These are phyloP conservation scores for Onychostoma macrolepis DNA, from an alignment of 2,113 vertebrate genomes.

Conservation along the genomic window DNA sequence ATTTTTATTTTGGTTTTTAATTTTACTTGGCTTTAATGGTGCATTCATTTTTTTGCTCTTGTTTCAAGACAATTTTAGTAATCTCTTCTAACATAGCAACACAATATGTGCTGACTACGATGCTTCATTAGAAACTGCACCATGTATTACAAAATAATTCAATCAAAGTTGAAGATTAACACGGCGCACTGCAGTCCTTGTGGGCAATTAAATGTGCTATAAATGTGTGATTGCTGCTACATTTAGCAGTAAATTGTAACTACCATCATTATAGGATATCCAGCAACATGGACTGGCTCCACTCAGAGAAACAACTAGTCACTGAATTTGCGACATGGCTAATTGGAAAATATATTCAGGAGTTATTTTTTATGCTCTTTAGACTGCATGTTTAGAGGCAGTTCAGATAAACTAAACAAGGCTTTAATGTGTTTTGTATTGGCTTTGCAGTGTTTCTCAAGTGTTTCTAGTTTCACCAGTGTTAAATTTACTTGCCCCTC, in stretches of 20 bases:
- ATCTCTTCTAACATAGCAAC: not conserved
- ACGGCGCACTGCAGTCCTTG: not conserved
- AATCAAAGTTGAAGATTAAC: not conserved
- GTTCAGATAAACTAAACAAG: not conserved
- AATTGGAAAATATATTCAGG: not conserved
- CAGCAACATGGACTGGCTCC: not conserved
- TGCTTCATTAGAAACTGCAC: not conserved
- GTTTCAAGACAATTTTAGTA: not conserved
- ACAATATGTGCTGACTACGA: not conserved
- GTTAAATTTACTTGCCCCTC: not conserved
- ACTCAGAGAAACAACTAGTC: not conserved
- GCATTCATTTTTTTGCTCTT: not conserved
- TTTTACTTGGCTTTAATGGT: not conserved
- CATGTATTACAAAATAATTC: not conserved
- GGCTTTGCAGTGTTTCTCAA: not conserved
- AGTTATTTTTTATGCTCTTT: not conserved
- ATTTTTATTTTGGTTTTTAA: not conserved
- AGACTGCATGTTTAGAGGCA: not conserved
- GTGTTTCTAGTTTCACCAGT: not conserved
- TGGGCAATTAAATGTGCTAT: not conserved
- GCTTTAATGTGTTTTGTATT: not conserved
- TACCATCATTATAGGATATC: not conserved
- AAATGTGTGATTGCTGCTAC: not conserved
- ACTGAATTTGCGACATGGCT: not conserved
- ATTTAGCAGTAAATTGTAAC: not conserved